Evolutionary conservation across 2,888 invertebrate genomes (phyloP).

Genomic region (Dendrolimus pini): DNA sequence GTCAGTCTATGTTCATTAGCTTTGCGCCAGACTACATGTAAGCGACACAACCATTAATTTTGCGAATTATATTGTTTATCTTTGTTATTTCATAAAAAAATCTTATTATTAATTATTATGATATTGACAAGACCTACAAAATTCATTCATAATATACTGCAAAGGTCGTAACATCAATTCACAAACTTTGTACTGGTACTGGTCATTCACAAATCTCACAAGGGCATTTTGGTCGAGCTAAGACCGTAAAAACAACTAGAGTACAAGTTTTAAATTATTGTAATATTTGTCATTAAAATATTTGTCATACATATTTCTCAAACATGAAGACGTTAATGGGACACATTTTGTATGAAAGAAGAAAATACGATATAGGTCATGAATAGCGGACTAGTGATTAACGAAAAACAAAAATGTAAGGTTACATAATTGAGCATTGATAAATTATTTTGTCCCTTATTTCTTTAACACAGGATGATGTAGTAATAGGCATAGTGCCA

Average conservation of each 20-base stretch:
- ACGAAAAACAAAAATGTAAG: background rate
- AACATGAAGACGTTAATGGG: background rate
- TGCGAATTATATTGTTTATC: no score
- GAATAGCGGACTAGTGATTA: background rate
- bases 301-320: background rate
- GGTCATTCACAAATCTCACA: background rate
- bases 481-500: background rate
- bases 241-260: background rate
- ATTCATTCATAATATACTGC: background rate
- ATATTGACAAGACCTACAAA: background rate
- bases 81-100: no score
- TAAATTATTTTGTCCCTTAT: background rate
- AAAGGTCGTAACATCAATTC: background rate
- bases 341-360: background rate
- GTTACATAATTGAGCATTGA: background rate
- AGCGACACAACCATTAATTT: no score
- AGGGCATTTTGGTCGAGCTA: background rate
- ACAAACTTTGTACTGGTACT: background rate
- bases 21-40: no score
- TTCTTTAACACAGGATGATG: background rate
- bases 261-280: background rate
- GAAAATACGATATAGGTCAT: background rate
- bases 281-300: background rate
- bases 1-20: no score
- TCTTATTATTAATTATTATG: no score